These are phyloP conservation scores for Ciona savignyi DNA, from an alignment of 23 tunicate genomes.

Conservation along the genomic window DNA sequence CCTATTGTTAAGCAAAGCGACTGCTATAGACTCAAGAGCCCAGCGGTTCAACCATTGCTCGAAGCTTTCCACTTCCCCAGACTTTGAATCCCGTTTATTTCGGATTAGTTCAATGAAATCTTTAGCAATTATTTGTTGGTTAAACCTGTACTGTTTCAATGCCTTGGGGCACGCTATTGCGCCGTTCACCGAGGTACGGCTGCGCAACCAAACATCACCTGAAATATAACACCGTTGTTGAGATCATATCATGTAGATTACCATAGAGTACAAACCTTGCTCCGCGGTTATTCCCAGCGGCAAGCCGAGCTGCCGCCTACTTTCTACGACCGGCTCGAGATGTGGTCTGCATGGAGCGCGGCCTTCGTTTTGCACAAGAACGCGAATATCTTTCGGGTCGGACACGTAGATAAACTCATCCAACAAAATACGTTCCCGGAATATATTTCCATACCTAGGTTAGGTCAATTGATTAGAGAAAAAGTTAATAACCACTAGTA, in stretches of 20 bases:
- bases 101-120: conserved; percentile 40
- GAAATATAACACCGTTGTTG: background rate
- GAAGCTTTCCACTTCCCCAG: conserved; percentile 55
- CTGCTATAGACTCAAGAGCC: conserved; percentile 92
- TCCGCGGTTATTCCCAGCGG: conserved; percentile 82
- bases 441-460: conserved; percentile 73
- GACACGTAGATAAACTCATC: conserved; percentile 79
- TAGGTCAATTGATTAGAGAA: too few relatives aligned
- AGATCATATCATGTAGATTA: too few relatives aligned
- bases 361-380: conserved; percentile 83
- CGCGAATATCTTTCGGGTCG: conserved; percentile 72
- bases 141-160: conserved; percentile 21
- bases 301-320: conserved; percentile 53
- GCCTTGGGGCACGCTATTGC: conserved; percentile 47
- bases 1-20: conserved; percentile 70
- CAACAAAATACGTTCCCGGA: conserved; percentile 52
- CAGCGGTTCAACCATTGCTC: conserved; percentile 63
- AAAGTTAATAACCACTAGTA: too few relatives aligned
- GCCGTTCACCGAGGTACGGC: conserved; percentile 56
- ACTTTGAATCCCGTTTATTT: background rate
- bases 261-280: too few relatives aligned
- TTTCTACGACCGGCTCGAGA: conserved; percentile 58
- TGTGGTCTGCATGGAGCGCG: conserved; percentile 66
- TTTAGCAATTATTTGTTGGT: conserved; percentile 45
- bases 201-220: conserved; percentile 69